Evolutionary conservation across 2,888 invertebrate species (phyloP), one percentile per base, ranked within the genome.

Genomic region (Aporophyla nigra): DNA sequence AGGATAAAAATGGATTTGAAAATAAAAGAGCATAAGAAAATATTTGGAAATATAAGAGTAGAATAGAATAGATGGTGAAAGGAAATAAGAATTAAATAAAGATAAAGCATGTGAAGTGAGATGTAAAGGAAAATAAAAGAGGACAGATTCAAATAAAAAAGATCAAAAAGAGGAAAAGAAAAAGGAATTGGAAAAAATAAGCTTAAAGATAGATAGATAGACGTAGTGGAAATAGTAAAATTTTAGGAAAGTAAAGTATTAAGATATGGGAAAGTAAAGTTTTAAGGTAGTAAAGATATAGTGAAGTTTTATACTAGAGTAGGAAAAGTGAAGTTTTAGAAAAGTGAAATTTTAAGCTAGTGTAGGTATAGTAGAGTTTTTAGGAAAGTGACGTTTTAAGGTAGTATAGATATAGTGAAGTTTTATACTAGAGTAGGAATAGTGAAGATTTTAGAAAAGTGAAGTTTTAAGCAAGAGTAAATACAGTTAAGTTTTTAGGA

Each of bases 101-200:
- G n/a, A n/a, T 33, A 21, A n/a, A 33, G n/a, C 40, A 9, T 54
- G 10, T 65, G 4, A 59, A 78, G 80, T 61, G n/a, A 66, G 67
- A 74, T 33, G 14, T 33, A 51, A 21, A 62, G 14, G 4, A 51
- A 75, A 19, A 62, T 33, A 65, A 33, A 56, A 24, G 9, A 9
- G 3, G 3, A 40, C 24, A 65, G 27, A 27, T 54, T 46, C 2
- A 46, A 33, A 33, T 33, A 33, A 33, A 33, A 33, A 33, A 33
- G 33, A 33, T 33, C 33, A 33, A 33, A 51, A 51, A 16, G 16
- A 10, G n/a, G 33, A 61, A 49, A 43, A 5, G 10, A 46, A 33
- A 43, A 53, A 19, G 16, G 14, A 53, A 59, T 5, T 19, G 12
- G 46, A 54, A 53, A 24, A 16, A 53, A 43, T 1, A 59, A 73